Conservation (phyloP, 2,113 vertebrate genomes). For the Tympanuchus pallidicinctus region DNA sequence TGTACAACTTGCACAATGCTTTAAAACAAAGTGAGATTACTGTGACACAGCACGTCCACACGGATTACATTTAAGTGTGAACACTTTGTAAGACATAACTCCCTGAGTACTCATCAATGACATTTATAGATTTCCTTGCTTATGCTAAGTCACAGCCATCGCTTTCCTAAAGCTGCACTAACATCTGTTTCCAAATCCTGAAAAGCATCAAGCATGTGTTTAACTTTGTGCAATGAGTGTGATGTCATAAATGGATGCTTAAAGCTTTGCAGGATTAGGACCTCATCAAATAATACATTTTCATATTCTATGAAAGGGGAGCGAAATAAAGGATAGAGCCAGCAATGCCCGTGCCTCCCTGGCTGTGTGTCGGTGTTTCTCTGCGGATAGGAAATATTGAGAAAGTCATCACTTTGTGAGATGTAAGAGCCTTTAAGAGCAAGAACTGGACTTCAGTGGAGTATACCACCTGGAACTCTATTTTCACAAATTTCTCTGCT, state of each 20-base stretch:
- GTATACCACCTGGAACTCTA: neutral
- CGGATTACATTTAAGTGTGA: neutral
- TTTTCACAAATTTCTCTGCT: neutral
- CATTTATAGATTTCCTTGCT: neutral
- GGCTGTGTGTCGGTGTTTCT: neutral
- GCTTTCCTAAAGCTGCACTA: neutral
- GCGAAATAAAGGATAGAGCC: neutral
- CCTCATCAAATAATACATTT: neutral
- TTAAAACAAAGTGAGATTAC: neutral
- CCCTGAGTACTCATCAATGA: neutral
- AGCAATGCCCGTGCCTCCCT: neutral
- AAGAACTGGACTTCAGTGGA: neutral
- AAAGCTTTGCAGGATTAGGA: neutral
- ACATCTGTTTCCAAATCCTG: neutral
- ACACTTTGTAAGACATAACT: neutral
- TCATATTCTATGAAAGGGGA: neutral
- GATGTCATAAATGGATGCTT: neutral
- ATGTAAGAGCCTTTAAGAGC: neutral
- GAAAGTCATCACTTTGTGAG: neutral
- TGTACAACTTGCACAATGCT: neutral
- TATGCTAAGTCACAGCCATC: neutral
- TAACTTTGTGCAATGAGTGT: neutral
- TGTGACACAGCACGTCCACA: rapidly evolving
- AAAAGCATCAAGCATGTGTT: neutral
- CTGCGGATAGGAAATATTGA: neutral